phyloP scores from a whole-genome alignment of 2,113 vertebrate species.

The Ondatra zibethicus region DNA sequence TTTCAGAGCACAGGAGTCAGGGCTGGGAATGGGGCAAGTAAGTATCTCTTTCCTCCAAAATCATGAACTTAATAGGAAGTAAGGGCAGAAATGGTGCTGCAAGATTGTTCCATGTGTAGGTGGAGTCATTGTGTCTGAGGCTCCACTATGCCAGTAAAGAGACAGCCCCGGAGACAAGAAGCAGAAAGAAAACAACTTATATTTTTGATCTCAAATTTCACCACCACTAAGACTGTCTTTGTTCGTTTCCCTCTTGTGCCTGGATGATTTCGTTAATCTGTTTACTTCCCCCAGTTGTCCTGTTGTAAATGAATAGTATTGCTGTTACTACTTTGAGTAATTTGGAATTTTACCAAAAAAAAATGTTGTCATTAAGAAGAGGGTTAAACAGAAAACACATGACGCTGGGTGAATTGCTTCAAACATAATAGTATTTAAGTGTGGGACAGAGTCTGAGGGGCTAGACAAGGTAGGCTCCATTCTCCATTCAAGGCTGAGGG shows the following conservation, averaged over 20 bases:
- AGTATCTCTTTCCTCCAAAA: background rate
- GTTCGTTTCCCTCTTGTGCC: background rate
- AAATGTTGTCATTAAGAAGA: background rate
- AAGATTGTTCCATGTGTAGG: background rate
- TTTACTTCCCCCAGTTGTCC: background rate
- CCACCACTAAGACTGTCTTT: background rate
- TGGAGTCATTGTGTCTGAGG: background rate
- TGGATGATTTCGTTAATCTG: background rate
- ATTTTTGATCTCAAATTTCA: background rate
- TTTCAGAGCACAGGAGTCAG: background rate
- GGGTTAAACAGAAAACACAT: background rate
- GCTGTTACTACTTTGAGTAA: background rate
- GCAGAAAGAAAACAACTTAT: background rate
- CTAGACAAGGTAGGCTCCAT: background rate
- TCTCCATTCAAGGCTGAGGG: background rate
- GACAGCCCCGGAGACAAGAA: background rate
- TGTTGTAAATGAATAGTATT: background rate
- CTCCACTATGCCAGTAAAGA: background rate
- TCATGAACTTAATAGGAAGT: background rate
- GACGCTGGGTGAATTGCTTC: background rate
- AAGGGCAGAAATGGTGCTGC: background rate
- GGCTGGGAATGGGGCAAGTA: background rate
- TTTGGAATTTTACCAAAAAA: background rate
- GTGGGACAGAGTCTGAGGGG: background rate
- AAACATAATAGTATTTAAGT: conserved; percentile 1